Evolutionary conservation across 2,797 vertebrate genomes (phyloP).

Genomic region (Carcharodon carcharias): DNA sequence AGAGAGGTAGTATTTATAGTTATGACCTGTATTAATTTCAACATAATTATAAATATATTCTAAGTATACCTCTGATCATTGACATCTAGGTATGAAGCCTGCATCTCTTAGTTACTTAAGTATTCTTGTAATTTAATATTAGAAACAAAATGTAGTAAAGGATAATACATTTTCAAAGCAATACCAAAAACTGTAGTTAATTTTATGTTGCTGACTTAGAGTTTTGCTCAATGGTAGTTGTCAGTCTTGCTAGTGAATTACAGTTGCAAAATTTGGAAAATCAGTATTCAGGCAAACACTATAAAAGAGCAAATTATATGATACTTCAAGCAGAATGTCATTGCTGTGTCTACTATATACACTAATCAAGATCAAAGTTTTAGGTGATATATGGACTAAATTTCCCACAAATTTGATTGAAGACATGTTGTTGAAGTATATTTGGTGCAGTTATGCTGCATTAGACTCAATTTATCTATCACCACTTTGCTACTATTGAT

Average conservation of each 20-base stretch:
- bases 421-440: conserved; percentile 59
- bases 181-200: neutral
- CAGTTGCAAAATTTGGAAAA: conserved; percentile 21
- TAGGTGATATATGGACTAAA: conserved; percentile 65
- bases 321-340: conserved; percentile 16
- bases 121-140: neutral
- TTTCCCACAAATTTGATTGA: conserved; percentile 70
- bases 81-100: neutral
- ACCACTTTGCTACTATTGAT: conserved; percentile 85
- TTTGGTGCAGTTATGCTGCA: conserved; percentile 63
- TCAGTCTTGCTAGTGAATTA: neutral
- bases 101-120: neutral
- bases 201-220: neutral
- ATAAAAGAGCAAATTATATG: conserved; percentile 16
- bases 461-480: conserved; percentile 79
- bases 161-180: neutral
- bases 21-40: neutral
- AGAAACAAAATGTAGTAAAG: neutral
- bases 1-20: neutral
- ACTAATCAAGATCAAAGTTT: conserved; percentile 43
- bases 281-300: conserved; percentile 28
- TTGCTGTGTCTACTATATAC: neutral
- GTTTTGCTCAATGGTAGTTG: neutral
- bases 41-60: neutral
- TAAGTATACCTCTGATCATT: neutral